These are phyloP conservation scores for Coelinius sp. DNA, from an alignment of 2,888 invertebrate genomes.

Conservation along the genomic window DNA sequence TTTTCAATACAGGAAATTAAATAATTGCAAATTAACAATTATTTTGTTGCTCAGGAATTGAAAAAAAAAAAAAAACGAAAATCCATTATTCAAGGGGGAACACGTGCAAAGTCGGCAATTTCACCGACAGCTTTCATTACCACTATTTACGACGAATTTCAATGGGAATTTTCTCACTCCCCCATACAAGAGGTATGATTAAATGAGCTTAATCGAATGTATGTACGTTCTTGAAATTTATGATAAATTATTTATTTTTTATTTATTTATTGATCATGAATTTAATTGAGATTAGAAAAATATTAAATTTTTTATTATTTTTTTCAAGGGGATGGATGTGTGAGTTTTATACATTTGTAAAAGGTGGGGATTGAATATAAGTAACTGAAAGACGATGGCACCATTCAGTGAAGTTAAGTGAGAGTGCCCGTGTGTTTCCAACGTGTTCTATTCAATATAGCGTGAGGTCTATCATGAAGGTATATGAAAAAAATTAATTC, in stretches of 20 bases:
- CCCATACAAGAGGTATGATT: background rate
- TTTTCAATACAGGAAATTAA: background rate
- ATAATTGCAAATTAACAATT: too few species aligned
- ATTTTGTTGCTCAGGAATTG: too few species aligned
- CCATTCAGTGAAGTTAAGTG: conserved; percentile 69
- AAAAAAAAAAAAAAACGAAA: background rate
- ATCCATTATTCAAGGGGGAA: conserved; percentile 4
- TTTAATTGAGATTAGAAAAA: background rate
- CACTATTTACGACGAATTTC: conserved; percentile 5
- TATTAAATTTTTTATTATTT: background rate
- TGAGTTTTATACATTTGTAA: conserved; percentile 15
- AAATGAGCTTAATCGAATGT: background rate
- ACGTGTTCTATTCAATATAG: conserved; percentile 54
- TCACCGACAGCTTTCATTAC: conserved; percentile 13
- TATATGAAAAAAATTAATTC: conserved; percentile 47
- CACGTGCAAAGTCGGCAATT: background rate
- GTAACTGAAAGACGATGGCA: conserved; percentile 63
- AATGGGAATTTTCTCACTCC: conserved; percentile 14
- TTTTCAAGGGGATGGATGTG: conserved; percentile 24
- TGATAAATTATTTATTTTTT: background rate
- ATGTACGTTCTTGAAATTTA: background rate
- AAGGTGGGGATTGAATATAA: conserved; percentile 68
- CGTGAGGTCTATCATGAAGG: conserved; percentile 66
- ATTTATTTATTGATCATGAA: background rate
- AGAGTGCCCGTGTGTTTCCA: conserved; percentile 68